Evolutionary conservation across 2,888 invertebrate species (phyloP), one percentile per base, ranked within the genome.

Genomic region (Ectemnius cavifrons): DNA sequence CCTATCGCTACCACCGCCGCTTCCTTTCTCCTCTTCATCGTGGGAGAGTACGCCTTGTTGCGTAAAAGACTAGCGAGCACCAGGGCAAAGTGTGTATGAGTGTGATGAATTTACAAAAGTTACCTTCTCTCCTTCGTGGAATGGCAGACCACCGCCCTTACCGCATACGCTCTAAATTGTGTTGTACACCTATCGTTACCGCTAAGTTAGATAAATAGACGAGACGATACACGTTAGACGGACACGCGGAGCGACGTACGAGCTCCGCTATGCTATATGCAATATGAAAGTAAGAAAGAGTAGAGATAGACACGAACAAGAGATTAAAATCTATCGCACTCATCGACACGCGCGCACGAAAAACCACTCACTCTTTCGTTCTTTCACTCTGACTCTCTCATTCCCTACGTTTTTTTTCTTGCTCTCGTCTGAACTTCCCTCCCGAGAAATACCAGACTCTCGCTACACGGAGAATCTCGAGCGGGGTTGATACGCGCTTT

Each of bases 221-320:
- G 82, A 87, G 86, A 86, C 86, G 83, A 88, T 86, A 88, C 85
- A 87, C 85, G 83, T 83, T 82, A 88, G 86, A 88, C 87, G 87
- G 87, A 88, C 85, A 84, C 78, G 81, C 84, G 85, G 84, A 79
- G 82, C 37, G 14, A 13, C 77, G 73, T 75, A 81, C 79, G 79
- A 73, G 68, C 58, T 71, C 81, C 78, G 83, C 83, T 76, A 73
- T 67, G 63, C 61, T 75, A 73, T 76, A 83, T 72, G 52, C 16
- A 52, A 52, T 52, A 52, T 52, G 52, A 52, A 71, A 77, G 72
- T 75, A 76, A 77, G 74, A 79, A 81, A 80, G 73, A 63, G 66
- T 77, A 76, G 73, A 78, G 73, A 75, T 72, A 76, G 78, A 80
- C 56, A 73, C 73, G 77, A 69, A 72, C 79, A 81, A 79, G 70